phyloP scores from a whole-genome alignment of 2,888 invertebrate genomes.

The Esperia sulphurella region DNA sequence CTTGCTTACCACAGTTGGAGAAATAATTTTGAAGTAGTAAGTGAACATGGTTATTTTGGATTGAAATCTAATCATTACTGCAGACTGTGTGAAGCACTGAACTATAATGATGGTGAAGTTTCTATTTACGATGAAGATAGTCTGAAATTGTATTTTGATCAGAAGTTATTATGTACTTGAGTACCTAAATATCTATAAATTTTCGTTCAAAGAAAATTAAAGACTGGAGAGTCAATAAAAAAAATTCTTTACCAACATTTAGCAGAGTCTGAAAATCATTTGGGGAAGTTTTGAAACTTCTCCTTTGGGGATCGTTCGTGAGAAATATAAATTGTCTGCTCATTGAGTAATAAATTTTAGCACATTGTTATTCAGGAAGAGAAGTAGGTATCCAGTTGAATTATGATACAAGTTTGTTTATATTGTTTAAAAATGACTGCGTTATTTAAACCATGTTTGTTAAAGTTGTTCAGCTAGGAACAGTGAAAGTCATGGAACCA shows the following conservation, averaged over 20 bases:
- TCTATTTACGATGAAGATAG: conserved; percentile 35
- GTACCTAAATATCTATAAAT: no score
- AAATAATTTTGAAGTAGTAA: conserved; percentile 71
- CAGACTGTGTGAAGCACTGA: conserved; percentile 83
- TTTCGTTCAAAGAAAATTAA: background rate
- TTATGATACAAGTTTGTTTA: conserved; percentile 51
- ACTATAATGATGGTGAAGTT: conserved; percentile 68
- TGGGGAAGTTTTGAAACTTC: conserved; percentile 33
- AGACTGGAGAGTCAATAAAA: background rate
- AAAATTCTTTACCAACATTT: conserved; percentile 14
- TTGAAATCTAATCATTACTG: conserved; percentile 80
- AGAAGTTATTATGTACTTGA: conserved; percentile 9
- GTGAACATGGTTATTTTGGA: conserved; percentile 85
- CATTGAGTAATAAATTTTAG: conserved; percentile 47
- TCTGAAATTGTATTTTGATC: conserved; percentile 31
- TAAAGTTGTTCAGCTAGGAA: no score
- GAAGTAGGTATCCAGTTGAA: conserved; percentile 36
- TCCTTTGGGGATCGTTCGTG: conserved; percentile 25
- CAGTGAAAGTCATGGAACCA: no score
- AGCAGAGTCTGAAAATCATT: conserved; percentile 31
- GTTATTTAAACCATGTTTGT: no score
- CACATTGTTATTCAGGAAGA: conserved; percentile 46
- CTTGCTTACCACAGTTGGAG: conserved; percentile 80
- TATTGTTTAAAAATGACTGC: conserved; percentile 18
- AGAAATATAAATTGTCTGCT: conserved; percentile 42